These are phyloP conservation scores for Poeciliopsis paucimaculata DNA, from an alignment of 2,797 vertebrate genomes.

Conservation along the genomic window DNA sequence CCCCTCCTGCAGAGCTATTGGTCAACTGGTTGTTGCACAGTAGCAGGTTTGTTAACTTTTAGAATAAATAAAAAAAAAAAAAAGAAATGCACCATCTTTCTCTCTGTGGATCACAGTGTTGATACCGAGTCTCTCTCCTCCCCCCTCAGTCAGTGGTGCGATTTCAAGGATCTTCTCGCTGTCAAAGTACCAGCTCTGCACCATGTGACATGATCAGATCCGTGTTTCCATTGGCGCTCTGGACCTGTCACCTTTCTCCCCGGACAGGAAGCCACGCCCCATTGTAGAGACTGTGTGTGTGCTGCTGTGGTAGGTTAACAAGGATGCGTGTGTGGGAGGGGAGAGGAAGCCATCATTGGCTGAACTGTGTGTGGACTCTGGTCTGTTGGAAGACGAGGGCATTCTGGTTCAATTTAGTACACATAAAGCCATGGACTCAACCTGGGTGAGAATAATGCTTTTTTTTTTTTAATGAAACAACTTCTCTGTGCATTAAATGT, in stretches of 20 bases:
- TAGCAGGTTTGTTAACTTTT: not conserved
- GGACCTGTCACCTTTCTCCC: slow-evolving; percentile 44
- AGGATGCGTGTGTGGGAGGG: slow-evolving; percentile 1
- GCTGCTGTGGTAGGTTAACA: not conserved
- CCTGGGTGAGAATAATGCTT: slow-evolving; percentile 53
- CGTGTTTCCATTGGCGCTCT: slow-evolving; percentile 56
- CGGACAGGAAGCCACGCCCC: slow-evolving; percentile 35
- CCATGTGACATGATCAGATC: slow-evolving; percentile 29
- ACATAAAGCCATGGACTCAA: slow-evolving; percentile 55
- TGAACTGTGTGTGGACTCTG: slow-evolving; percentile 51
- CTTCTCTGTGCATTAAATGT: not conserved
- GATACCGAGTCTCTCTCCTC: slow-evolving; percentile 2
- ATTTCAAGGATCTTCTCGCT: slow-evolving; percentile 31
- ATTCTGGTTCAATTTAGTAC: not conserved
- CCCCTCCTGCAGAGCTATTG: not conserved
- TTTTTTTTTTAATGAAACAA: not conserved
- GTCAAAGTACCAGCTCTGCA: slow-evolving; percentile 30
- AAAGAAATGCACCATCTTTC: not conserved
- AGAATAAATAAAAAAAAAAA: too few species aligned
- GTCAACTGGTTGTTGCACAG: not conserved
- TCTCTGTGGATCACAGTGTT: not conserved
- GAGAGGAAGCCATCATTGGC: not conserved
- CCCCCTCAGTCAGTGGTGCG: slow-evolving; percentile 56
- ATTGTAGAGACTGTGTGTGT: slow-evolving; percentile 3
- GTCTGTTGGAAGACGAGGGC: slow-evolving; percentile 21